Base-by-base conservation (phyloP, 2,888 invertebrate genomes). In the Deilephila porcellus region DNA sequence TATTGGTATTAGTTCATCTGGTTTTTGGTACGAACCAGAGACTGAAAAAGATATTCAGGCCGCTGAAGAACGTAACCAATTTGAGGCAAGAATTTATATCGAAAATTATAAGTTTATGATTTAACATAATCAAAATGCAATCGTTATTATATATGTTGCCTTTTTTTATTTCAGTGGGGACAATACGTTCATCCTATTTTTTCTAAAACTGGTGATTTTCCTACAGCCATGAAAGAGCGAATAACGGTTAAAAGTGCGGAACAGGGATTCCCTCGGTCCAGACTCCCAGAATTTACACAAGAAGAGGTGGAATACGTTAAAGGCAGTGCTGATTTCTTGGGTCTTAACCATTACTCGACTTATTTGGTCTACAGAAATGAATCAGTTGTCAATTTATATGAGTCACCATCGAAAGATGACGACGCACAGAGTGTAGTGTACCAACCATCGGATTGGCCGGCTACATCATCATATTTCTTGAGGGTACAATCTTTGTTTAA, bases 261-360 rank as follows among this genome's bases (percentile, higher is more conserved):
- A 34, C 85, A 89, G 77, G 85, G 88, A 0, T 86, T 85, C 76
- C 71, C 78, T 7, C 79, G 83, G 73, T 86, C 88, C n/a, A 79
- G 89, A 34, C 75, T 89, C 73, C 86, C 86, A 19, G 83, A 85
- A 67, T 85, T 86, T 34, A 85, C 86, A 4, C 80, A 83, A 1
- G 85, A 87, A 64, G 89, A 90, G 75, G 81, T 82, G 6, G 78
- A 80, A 0, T 83, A 85, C 14, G 81, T 90, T 0, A 83, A 81
- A 73, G 92, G 91, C 4, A 77, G 87, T 3, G 80, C 84, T 0
- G 92, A 93, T 75, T 91, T 88, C 82, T 85, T 90, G 19, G 89
- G 97, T 3, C 86, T 97, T 11, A 97, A 97, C 81, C 95, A 96
- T 76, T 97, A 97, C 83, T 95, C 96, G 0, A 89, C 95, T 0